phyloP scores from a whole-genome alignment of 2,888 invertebrate species.

The Cryptus viduatorius region DNA sequence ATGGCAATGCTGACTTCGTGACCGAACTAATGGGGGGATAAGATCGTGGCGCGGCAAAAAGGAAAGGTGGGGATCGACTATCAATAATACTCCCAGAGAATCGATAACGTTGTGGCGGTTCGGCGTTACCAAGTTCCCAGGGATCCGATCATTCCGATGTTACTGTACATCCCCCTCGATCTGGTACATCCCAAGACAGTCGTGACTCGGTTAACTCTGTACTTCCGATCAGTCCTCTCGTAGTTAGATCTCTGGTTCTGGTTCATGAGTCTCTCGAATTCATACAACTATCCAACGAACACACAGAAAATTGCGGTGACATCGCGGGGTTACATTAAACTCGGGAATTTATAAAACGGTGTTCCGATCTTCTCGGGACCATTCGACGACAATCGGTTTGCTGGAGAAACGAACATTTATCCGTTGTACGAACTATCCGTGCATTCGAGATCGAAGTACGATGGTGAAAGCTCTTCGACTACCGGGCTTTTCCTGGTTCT shows the following conservation, averaged over 20 bases:
- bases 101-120: constrained; percentile 55
- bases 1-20: constrained; percentile 46
- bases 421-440: constrained; percentile 23
- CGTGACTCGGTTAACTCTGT: constrained; percentile 63
- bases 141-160: constrained; percentile 51
- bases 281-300: constrained; percentile 1
- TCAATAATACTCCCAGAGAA: constrained; percentile 64
- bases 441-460: constrained; percentile 43
- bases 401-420: constrained; percentile 36
- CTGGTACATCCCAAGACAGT: constrained; percentile 53
- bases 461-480: constrained; percentile 15
- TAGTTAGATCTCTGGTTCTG: constrained; percentile 6
- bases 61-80: constrained; percentile 6
- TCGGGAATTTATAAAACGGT: constrained; percentile 31
- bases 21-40: constrained; percentile 60
- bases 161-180: constrained; percentile 21
- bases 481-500: constrained; percentile 55
- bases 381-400: neutral
- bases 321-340: constrained; percentile 3
- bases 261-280: constrained; percentile 1
- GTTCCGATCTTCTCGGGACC: neutral
- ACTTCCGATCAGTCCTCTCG: constrained; percentile 51
- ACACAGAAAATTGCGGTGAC: neutral
- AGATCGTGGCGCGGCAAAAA: constrained; percentile 47
- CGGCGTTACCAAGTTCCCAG: constrained; percentile 44